A percentile compares a stretch with the other conserved stretches of the same genome.
Conservation (phyloP, 2,113 vertebrate genomes). For the Cygnus atratus region DNA sequence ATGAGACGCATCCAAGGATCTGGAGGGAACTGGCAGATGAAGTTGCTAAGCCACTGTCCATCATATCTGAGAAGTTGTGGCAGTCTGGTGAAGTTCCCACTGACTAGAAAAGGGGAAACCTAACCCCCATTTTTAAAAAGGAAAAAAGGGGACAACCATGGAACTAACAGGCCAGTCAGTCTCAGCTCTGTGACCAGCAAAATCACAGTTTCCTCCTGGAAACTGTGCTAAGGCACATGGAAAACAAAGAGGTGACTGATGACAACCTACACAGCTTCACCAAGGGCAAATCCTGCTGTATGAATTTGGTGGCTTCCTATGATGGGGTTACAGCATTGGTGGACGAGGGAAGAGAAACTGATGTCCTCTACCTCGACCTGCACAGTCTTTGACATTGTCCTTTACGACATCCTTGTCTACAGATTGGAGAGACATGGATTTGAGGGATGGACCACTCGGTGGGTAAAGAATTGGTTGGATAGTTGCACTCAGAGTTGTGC, state of each 20-base stretch:
- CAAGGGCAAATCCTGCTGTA: background rate
- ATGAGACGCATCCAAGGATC: background rate
- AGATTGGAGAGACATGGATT: background rate
- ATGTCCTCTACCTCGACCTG: background rate
- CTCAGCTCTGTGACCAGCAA: background rate
- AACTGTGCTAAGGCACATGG: background rate
- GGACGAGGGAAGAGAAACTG: background rate
- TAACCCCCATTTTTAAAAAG: background rate
- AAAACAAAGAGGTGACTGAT: background rate
- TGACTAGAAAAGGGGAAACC: background rate
- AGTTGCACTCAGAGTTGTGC: background rate
- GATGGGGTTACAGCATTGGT: background rate
- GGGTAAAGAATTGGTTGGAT: background rate
- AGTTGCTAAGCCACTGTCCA: background rate
- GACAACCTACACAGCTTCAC: background rate
- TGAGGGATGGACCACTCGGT: background rate
- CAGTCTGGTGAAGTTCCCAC: background rate
- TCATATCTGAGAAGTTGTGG: background rate
- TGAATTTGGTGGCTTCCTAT: background rate
- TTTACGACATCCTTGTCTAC: background rate
- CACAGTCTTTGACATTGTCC: background rate
- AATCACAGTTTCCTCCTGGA: background rate
- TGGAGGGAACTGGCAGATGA: background rate
- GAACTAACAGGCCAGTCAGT: background rate
- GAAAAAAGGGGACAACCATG: background rate